Base-by-base conservation (phyloP, 2,797 vertebrate genomes). In the Sparus aurata region DNA sequence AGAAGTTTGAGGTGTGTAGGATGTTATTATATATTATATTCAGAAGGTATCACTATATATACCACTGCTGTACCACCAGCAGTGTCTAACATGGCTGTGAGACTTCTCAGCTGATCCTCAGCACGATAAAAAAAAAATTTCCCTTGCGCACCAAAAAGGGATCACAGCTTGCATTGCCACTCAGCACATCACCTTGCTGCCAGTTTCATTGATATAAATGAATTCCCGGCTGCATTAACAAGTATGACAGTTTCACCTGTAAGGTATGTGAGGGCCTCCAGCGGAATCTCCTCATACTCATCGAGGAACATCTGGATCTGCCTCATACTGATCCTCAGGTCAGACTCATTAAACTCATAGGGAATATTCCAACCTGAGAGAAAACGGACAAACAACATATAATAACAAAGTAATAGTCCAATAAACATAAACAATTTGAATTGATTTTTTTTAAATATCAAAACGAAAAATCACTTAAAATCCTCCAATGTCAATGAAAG, bases 241-340 rank as follows among this genome's bases (percentile, higher is more conserved):
- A 23, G 41, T 27, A 13, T 64, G n/a, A 41, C 16, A 13, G 12
- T 23, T 73, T 88, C 90, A 98, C 98, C 97, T 95, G 98, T 99
- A 54, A 99, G 94, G 64, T 98, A 99, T 3, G 94, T 95, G 65
- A 99, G 94, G 23, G 98, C 97, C 60, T 97, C 97, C 77, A 98
- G 95, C 0, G 97, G 98, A 77, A 97, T 89, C 65, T 97, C 96
- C 49, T 96, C 94, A 79, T 98, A 99, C 30, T 98, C 97, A 74
- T 98, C 97, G 85, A 99, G 92, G 86, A 99, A 99, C 97, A 99
- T 98, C 91, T 98, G 97, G 79, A 97, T 96, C 94, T 99, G 98
- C 58, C 92, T 94, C 89, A 98, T 94, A 30, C 97, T 98, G 90
- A 99, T 99, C 79, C 96, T 93, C 73, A 99, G 91, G 84, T 99